Evolutionary conservation across 2,888 invertebrate genomes (phyloP).

Genomic region (Spatulosminthurus flaviceps): DNA sequence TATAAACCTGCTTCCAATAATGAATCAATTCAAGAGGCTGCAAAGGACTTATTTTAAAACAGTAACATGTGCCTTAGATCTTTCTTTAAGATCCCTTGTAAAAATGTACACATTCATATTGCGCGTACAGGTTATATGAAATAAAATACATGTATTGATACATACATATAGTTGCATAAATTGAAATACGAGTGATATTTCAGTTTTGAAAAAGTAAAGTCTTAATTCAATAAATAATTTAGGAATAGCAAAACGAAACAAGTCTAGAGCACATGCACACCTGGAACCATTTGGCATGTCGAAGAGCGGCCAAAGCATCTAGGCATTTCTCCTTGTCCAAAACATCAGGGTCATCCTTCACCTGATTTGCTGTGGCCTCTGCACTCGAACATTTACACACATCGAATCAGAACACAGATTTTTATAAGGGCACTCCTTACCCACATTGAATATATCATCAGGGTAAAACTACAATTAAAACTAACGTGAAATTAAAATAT

Average conservation of each 20-base stretch:
- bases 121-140: background rate
- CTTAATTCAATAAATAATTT: conserved; percentile 6
- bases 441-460: conserved; percentile 19
- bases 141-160: background rate
- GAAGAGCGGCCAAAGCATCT: conserved; percentile 99
- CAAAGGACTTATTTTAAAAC: conserved; percentile 64
- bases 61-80: conserved; percentile 64
- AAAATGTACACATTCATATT: background rate
- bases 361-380: conserved; percentile 65
- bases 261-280: conserved; percentile 72
- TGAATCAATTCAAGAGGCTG: conserved; percentile 66
- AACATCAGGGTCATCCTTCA: conserved; percentile 82
- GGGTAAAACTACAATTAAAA: no score
- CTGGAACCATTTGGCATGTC: conserved; percentile 99
- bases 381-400: conserved; percentile 63
- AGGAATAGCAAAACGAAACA: conserved; percentile 50
- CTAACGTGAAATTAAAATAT: no score
- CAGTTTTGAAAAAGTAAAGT: background rate
- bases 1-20: background rate
- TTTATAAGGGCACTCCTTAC: conserved; percentile 45
- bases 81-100: conserved; percentile 1
- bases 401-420: conserved; percentile 57
- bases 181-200: background rate
- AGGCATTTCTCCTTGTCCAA: conserved; percentile 99
- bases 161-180: background rate